phyloP scores from a whole-genome alignment of 2,113 vertebrate genomes.

The Hassar affinis region DNA sequence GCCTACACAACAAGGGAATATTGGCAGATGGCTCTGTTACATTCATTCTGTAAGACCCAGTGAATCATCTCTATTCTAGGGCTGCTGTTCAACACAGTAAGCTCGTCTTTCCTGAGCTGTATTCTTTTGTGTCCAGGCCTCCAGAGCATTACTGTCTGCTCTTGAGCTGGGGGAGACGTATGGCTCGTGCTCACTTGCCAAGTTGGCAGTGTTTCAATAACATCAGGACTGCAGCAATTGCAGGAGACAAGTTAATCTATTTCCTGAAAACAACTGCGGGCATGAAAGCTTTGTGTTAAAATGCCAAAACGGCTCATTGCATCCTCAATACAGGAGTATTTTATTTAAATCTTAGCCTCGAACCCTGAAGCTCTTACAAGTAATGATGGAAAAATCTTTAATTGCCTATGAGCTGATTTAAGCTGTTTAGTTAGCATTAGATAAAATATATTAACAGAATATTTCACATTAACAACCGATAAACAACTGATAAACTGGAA shows the following conservation, averaged over 20 bases:
- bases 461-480: neutral
- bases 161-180: slow-evolving; percentile 58
- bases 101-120: slow-evolving; percentile 53
- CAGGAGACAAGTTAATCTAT: slow-evolving; percentile 73
- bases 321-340: slow-evolving; percentile 7
- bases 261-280: slow-evolving; percentile 67
- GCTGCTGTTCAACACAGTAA: slow-evolving; percentile 45
- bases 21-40: slow-evolving; percentile 43
- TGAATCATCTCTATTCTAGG: slow-evolving; percentile 44
- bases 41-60: slow-evolving; percentile 24
- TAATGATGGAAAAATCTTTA: slow-evolving; percentile 23
- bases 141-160: slow-evolving; percentile 57
- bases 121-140: slow-evolving; percentile 56
- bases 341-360: slow-evolving; percentile 21
- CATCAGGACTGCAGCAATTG: slow-evolving; percentile 67
- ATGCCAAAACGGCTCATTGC: slow-evolving; percentile 26
- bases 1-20: slow-evolving; percentile 24
- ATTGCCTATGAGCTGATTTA: slow-evolving; percentile 5
- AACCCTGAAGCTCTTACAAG: slow-evolving; percentile 1
- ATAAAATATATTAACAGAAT: slow-evolving; percentile 5
- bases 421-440: slow-evolving; percentile 7
- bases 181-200: slow-evolving; percentile 59
- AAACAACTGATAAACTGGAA: neutral
- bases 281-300: slow-evolving; percentile 49
- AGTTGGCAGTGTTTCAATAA: slow-evolving; percentile 72